A percentile compares a stretch with the other conserved stretches of the same genome.
Evolutionary conservation across 2,888 invertebrate species (phyloP).

Genomic region (Drosophila nigritarsus): DNA sequence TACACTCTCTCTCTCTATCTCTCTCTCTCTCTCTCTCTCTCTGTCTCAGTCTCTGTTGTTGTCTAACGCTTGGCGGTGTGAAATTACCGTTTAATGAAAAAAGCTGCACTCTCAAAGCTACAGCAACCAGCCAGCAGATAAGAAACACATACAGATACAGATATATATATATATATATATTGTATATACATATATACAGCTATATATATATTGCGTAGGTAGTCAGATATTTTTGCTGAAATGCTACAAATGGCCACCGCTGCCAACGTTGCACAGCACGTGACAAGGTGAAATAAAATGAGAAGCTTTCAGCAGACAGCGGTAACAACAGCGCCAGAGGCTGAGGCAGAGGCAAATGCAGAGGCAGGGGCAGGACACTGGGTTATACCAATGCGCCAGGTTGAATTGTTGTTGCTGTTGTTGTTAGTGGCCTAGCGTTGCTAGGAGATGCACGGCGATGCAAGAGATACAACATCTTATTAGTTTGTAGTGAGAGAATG

Average conservation of each 20-base stretch:
- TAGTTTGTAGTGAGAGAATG: slow-evolving; percentile 68
- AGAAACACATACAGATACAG: slow-evolving; percentile 14
- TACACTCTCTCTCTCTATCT: neutral
- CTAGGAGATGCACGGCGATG: slow-evolving; percentile 49
- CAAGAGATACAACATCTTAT: slow-evolving; percentile 73
- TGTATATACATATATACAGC: slow-evolving; percentile 19
- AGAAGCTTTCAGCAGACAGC: slow-evolving; percentile 73
- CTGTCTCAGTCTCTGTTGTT: slow-evolving; percentile 8
- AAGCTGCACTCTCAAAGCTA: slow-evolving; percentile 56
- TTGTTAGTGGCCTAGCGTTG: slow-evolving; percentile 26
- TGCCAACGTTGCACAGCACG: slow-evolving; percentile 71
- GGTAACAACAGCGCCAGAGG: slow-evolving; percentile 11
- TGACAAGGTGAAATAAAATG: slow-evolving; percentile 80
- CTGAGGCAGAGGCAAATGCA: neutral
- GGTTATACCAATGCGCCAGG: slow-evolving; percentile 46
- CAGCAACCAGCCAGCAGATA: slow-evolving; percentile 21
- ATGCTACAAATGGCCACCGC: slow-evolving; percentile 80
- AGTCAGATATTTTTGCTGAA: slow-evolving; percentile 77
- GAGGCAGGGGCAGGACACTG: neutral
- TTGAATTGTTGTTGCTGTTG: slow-evolving; percentile 25
- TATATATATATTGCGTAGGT: slow-evolving; percentile 63
- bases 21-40: neutral
- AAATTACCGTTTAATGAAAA: slow-evolving; percentile 80
- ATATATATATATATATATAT: slow-evolving; percentile 27
- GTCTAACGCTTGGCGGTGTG: slow-evolving; percentile 61